These are phyloP conservation scores for Rallus limicola DNA, from an alignment of 2,113 vertebrate genomes.

Conservation along the genomic window DNA sequence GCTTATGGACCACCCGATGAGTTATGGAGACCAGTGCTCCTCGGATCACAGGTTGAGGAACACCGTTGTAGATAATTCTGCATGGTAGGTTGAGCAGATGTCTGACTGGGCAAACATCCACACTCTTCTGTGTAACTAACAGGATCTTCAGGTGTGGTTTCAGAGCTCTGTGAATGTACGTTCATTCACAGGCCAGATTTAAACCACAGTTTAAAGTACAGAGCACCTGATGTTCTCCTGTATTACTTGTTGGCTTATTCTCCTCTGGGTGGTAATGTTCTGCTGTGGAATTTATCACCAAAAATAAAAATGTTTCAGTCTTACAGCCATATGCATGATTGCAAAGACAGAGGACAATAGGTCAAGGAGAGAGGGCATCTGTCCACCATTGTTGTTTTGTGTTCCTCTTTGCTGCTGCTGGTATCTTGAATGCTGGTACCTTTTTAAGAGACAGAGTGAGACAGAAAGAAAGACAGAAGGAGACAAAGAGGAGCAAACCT, in stretches of 20 bases:
- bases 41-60: neutral
- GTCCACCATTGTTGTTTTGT: neutral
- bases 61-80: neutral
- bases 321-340: neutral
- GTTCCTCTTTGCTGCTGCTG: neutral
- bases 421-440: neutral
- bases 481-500: neutral
- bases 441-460: neutral
- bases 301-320: neutral
- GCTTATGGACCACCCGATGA: neutral
- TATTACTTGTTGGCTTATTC: neutral
- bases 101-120: neutral
- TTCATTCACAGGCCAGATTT: neutral
- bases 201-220: neutral
- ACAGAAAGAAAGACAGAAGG: neutral
- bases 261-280: neutral
- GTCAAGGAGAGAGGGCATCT: neutral
- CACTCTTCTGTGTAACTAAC: neutral
- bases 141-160: neutral
- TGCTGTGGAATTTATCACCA: neutral
- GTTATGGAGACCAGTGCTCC: neutral
- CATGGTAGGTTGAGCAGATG: neutral
- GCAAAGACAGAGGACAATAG: neutral
- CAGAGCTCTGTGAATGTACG: neutral
- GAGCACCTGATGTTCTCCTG: neutral